phyloP scores from a whole-genome alignment of 2,113 vertebrate genomes.

The Oceanites oceanicus region DNA sequence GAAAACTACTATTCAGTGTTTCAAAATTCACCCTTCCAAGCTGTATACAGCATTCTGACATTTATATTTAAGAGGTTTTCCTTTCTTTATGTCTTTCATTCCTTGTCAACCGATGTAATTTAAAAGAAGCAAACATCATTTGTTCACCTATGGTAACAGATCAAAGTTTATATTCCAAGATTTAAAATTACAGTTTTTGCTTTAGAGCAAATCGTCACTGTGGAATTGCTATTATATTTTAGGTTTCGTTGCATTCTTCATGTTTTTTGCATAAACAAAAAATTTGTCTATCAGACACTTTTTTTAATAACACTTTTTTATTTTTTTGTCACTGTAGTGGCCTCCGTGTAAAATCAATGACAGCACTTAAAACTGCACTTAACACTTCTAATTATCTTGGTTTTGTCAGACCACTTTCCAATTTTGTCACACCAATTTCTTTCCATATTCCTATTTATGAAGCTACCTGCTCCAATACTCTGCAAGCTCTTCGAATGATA shows the following conservation, averaged over 20 bases:
- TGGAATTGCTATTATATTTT: neutral
- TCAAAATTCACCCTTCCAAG: neutral
- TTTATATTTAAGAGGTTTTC: neutral
- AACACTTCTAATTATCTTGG: neutral
- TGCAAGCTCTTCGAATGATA: neutral
- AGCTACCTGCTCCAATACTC: neutral
- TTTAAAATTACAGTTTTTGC: neutral
- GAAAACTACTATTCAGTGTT: neutral
- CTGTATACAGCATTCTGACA: neutral
- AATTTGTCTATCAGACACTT: neutral
- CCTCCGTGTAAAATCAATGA: neutral
- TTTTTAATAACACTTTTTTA: neutral
- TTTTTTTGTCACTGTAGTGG: neutral
- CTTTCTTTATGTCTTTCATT: neutral
- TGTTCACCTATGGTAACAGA: neutral
- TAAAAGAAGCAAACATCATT: neutral
- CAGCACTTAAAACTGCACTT: neutral
- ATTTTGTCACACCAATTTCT: neutral
- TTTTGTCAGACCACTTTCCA: neutral
- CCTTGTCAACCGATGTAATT: neutral
- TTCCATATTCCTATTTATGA: neutral
- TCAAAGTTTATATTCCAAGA: neutral
- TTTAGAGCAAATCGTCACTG: neutral
- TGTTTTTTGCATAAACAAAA: neutral
- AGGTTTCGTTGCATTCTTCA: neutral